These are phyloP conservation scores for Eulithis testata DNA, from an alignment of 2,888 invertebrate species.

Conservation along the genomic window DNA sequence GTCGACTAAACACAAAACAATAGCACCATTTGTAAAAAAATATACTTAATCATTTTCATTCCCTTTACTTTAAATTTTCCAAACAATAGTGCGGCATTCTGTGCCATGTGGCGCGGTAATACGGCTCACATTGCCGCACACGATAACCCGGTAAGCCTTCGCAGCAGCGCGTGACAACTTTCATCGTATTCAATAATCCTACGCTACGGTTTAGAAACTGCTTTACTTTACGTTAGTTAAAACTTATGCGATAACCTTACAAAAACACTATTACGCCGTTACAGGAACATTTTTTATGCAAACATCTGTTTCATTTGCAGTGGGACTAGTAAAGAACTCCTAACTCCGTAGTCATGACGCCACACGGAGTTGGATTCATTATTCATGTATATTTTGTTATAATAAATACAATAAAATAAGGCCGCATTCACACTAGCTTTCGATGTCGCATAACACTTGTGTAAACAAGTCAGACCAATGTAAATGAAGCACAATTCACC, in stretches of 20 bases:
- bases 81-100: constrained; percentile 37
- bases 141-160: constrained; percentile 46
- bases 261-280: constrained; percentile 77
- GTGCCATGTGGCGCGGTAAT: constrained; percentile 14
- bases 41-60: constrained; percentile 58
- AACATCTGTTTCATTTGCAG: constrained; percentile 81
- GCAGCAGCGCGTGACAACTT: constrained; percentile 55
- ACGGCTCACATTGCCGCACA: constrained; percentile 24
- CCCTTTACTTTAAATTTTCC: constrained; percentile 56
- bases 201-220: constrained; percentile 51
- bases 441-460: constrained; percentile 59
- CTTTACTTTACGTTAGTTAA: constrained; percentile 65
- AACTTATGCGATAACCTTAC: constrained; percentile 73
- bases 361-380: constrained; percentile 62
- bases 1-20: constrained; percentile 79
- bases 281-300: constrained; percentile 81
- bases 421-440: constrained; percentile 79
- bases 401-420: constrained; percentile 65
- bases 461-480: constrained; percentile 69
- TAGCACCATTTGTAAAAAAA: constrained; percentile 84
- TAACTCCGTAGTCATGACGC: constrained; percentile 61
- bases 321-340: constrained; percentile 80
- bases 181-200: constrained; percentile 44
- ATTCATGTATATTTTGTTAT: constrained; percentile 52
- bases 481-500: constrained; percentile 72